phyloP scores from a whole-genome alignment of 2,888 invertebrate genomes.

The Acrocyrtus sp. region DNA sequence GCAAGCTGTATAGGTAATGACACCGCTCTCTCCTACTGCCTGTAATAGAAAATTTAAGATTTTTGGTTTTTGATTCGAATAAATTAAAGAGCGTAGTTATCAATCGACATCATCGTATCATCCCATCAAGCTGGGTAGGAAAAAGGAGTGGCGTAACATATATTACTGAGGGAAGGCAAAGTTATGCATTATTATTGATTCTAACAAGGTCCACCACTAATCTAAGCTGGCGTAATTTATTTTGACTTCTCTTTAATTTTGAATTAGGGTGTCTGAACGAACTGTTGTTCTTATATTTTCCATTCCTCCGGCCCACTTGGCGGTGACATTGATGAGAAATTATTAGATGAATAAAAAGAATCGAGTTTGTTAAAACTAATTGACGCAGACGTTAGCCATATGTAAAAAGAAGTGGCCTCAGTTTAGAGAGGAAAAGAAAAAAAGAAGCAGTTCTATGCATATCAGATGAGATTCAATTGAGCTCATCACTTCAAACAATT shows the following conservation, averaged over 20 bases:
- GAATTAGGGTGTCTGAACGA: constrained; percentile 6
- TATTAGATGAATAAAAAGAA: constrained; percentile 57
- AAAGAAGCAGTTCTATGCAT: neutral
- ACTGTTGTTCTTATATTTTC: neutral
- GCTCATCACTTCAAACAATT: no score
- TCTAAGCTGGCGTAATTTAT: neutral
- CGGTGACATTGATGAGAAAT: constrained; percentile 62
- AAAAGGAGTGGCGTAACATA: constrained; percentile 28
- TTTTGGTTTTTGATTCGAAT: no score
- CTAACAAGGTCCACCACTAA: neutral
- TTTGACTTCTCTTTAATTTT: neutral
- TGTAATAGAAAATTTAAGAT: no score
- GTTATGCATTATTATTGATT: neutral
- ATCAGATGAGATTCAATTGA: neutral
- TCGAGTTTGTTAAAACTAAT: constrained; percentile 55
- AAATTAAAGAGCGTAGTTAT: neutral
- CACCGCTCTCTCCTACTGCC: no score
- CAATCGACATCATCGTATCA: neutral
- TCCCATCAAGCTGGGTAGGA: no score
- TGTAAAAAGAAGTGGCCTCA: constrained; percentile 34
- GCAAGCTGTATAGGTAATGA: no score
- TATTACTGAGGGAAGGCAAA: neutral
- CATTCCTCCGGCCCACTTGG: constrained; percentile 28
- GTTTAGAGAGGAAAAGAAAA: neutral
- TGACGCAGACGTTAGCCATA: constrained; percentile 47